Base-by-base conservation (phyloP, 2,888 invertebrate species). In the Listrodromus nycthemerus region DNA sequence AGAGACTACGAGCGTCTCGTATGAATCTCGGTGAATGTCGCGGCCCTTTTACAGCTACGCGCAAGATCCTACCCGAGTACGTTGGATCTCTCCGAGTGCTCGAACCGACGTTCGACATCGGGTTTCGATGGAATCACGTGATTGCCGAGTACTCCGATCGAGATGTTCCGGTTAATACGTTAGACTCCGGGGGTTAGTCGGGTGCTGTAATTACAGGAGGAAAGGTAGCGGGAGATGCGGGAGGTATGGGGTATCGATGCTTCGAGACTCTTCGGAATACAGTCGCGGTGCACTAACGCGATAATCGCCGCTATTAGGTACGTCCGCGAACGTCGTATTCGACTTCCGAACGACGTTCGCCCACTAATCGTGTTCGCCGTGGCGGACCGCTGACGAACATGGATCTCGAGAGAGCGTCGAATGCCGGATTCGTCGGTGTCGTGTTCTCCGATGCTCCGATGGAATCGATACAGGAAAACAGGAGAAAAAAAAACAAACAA, bases 251-350 rank as follows among this genome's bases (percentile, higher is more conserved):
- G 66, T 75, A 80, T 80, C 76, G 66, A 65, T 73, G 45, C 13
- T 27, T 7, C 21, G 52, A 33, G n/a, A 80, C 45, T 33, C 89
- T 88, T 88, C 86, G 88, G 88, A 91, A 91, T 89, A 90, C 80
- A 83, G 83, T 77, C 73, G 79, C 80, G 24, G 55, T 61, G 71
- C 86, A 91, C 91, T 92, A 92, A 92, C 92, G 91, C 90, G 92
- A 92, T 92, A 93, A 93, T 93, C 92, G 92, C 91, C 89, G 90
- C 90, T 91, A 91, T 93, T 92, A 92, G 90, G 50, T 55, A 84
- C 81, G 89, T 86, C 88, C 88, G 87, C 89, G 89, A 92, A 91
- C 90, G 91, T 91, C 92, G 91, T 91, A 91, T 92, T 92, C 92
- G 92, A 92, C 13, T 24, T 91, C 85, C 89, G 91, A 92, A 92